phyloP scores from a whole-genome alignment of 2,113 vertebrate genomes.

The Ceyx melanurus region DNA sequence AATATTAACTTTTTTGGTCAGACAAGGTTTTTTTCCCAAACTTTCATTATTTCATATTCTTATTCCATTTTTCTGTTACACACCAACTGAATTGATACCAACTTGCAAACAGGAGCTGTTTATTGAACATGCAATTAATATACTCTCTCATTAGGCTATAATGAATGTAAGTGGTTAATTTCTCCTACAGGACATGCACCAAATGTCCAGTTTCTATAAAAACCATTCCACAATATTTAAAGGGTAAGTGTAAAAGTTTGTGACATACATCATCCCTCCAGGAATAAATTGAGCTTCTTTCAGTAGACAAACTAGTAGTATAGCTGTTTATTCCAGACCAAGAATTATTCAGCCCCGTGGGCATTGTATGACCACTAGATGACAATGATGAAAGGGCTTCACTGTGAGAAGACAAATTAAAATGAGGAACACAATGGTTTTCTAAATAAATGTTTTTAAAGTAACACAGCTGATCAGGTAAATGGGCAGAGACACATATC shows the following conservation, averaged over 20 bases:
- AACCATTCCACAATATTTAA: not conserved
- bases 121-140: not conserved
- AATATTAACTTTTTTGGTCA: not conserved
- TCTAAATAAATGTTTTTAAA: not conserved
- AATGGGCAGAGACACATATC: not conserved
- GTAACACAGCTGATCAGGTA: not conserved
- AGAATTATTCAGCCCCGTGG: conserved; percentile 63
- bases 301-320: conserved; percentile 78
- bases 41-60: not conserved
- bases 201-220: not conserved
- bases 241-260: not conserved
- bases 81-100: not conserved
- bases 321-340: conserved; percentile 78
- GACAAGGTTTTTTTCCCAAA: not conserved
- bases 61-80: not conserved
- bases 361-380: conserved; percentile 53
- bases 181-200: not conserved
- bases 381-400: conserved; percentile 37
- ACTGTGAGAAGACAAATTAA: conserved; percentile 60
- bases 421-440: not conserved
- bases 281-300: conserved; percentile 83
- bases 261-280: conserved; percentile 86
- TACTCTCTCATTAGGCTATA: not conserved
- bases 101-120: not conserved
- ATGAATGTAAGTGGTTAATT: not conserved